Base-by-base conservation (phyloP, 2,797 vertebrate species). In the Coccyzus lansbergi region DNA sequence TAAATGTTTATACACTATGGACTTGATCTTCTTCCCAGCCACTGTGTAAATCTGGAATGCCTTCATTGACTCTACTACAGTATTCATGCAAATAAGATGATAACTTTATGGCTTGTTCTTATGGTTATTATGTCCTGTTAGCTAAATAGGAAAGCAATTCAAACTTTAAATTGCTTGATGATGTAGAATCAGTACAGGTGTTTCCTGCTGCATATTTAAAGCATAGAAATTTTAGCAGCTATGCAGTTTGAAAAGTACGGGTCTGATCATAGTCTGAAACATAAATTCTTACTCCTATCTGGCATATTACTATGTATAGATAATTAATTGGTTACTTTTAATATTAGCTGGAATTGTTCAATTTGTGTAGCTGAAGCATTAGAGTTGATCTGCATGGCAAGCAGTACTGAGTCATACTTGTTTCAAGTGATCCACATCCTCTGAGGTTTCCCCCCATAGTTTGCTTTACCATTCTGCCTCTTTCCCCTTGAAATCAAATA, bases 1-100 rank as follows among this genome's bases (percentile, higher is more conserved):
- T 94, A 95, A 90, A 82, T 94, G 80, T 94, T 65, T 40, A 71
- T 95, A 90, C 69, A 74, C 67, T 63, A 31, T 71, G 52, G 86
- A 55, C 81, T 88, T 88, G 68, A 83, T 91, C 79, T 94, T 92
- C 78, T 31, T 94, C 68, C 76, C 76, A 64, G 38, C 58, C 49
- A 51, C 77, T 90, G 26, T 75, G 77, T 94, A 92, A 89, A 95
- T 95, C 85, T 93, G 76, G 21, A 85, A 82, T 70, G 58, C 53
- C 70, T 92, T 83, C 60, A 40, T 38, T 90, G 90, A 69, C 60
- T 93, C 15, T 52, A 33, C 36, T 52, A 80, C 4, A 10, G 26
- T 83, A 51, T 71, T 74, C 83, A 46, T 86, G 48, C 63, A 92
- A 86, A 94, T 86, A 55, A 75, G 78, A 44, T 68, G 31, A 64